Evolutionary conservation across 1,140 invertebrate genomes (phyloP).

Genomic region (Dufourea novaeangliae): DNA sequence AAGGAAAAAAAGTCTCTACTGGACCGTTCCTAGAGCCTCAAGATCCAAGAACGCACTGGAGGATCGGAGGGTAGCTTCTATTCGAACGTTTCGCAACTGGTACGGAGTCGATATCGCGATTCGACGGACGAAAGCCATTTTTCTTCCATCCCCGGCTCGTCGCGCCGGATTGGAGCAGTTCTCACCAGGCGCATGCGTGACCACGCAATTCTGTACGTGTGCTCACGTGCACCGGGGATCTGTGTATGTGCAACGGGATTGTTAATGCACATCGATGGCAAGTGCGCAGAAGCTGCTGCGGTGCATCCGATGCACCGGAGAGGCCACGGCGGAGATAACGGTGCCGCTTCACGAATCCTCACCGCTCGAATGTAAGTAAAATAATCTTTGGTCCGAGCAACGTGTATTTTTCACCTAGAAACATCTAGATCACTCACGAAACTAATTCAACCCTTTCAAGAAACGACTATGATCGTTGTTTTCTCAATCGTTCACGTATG

Average conservation of each 20-base stretch:
- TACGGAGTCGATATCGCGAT: constrained; percentile 28
- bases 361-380: constrained; percentile 1
- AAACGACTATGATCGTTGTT: too few species aligned
- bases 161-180: constrained; percentile 51
- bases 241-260: constrained; percentile 18
- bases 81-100: constrained; percentile 7
- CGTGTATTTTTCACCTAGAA: too few species aligned
- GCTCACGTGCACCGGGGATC: constrained; percentile 19
- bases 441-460: too few species aligned
- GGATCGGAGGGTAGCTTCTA: background rate
- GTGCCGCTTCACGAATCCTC: background rate
- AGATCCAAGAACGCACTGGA: too few species aligned
- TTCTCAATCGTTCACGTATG: too few species aligned
- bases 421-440: too few species aligned
- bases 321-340: constrained; percentile 21
- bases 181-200: constrained; percentile 55
- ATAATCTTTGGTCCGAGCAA: background rate
- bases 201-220: constrained; percentile 27
- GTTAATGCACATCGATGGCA: constrained; percentile 16
- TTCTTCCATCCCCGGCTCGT: constrained; percentile 50
- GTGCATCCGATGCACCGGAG: constrained; percentile 35
- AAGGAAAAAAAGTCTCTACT: too few species aligned
- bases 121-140: constrained; percentile 57
- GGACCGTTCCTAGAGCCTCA: background rate
- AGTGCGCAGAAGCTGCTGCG: constrained; percentile 20